phyloP scores from a whole-genome alignment of 1,140 invertebrate genomes.

The Heliconius hermathena region DNA sequence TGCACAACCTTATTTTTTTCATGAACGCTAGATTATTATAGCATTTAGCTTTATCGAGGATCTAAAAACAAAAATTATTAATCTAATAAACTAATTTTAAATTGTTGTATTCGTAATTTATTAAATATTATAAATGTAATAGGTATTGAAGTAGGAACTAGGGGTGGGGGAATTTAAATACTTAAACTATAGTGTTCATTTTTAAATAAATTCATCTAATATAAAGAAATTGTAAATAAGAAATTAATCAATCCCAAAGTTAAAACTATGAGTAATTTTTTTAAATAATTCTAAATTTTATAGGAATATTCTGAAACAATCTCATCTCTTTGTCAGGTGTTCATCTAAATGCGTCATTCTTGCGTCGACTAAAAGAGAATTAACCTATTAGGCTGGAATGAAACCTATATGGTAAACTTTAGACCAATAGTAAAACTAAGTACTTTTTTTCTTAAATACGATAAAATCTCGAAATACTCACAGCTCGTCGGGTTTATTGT shows the following conservation, averaged over 20 bases:
- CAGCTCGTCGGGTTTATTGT: conserved; percentile 81
- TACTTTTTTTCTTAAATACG: conserved; percentile 77
- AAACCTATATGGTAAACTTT: conserved; percentile 70
- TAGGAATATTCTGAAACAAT: conserved; percentile 47
- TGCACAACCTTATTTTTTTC: conserved; percentile 81
- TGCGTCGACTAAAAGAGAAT: conserved; percentile 64
- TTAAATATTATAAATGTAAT: conserved; percentile 54
- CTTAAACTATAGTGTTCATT: conserved; percentile 41
- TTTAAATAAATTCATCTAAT: conserved; percentile 44
- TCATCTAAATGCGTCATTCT: conserved; percentile 48
- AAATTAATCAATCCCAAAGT: conserved; percentile 52
- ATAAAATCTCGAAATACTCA: conserved; percentile 82
- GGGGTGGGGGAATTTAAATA: conserved; percentile 56
- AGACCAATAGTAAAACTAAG: conserved; percentile 76
- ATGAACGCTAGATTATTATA: conserved; percentile 78
- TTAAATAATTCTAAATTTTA: conserved; percentile 40
- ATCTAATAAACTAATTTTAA: conserved; percentile 71
- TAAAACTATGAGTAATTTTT: conserved; percentile 11
- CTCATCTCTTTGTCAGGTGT: conserved; percentile 57
- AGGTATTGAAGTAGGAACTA: conserved; percentile 71
- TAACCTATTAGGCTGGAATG: conserved; percentile 78
- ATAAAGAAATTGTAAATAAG: conserved; percentile 40
- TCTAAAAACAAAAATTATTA: conserved; percentile 66
- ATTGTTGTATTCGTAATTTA: conserved; percentile 62
- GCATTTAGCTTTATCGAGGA: conserved; percentile 75